Base-by-base conservation (phyloP, 1,140 invertebrate species). In the Drosophila varians region DNA sequence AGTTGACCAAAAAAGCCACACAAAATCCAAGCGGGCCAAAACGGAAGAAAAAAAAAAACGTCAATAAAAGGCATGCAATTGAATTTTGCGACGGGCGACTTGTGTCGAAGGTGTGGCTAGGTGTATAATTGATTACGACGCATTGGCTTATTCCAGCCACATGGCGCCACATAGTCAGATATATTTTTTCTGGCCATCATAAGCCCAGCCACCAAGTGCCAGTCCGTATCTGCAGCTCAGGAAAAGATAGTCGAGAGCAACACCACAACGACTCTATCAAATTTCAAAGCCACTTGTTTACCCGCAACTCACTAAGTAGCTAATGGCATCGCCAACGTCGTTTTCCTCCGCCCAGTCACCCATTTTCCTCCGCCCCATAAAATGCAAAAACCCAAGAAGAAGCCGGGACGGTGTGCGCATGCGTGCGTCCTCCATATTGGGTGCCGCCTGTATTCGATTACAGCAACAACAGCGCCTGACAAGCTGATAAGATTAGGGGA, bases 231-330 rank as follows among this genome's bases (percentile, higher is more conserved):
- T 21, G 26, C 19, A 28, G 36, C 25, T 34, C n/a, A 31, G 45
- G 36, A 49, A 40, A 16, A 9, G 38, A 55, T 53, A 80, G 47
- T 56, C 16, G 19, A 45, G 54, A 43, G 26, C 54, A 38, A 58
- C 23, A 48, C 56, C 40, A 65, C 75, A 82, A 74, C 78, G 54
- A 66, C 72, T 86, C 62, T 86, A 86, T 86, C 80, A 86, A 87
- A 87, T 86, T 86, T 87, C 80, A 69, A 69, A 76, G 62, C 72
- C 78, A 83, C 78, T 78, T 83, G 70, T 58, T 77, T 56, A 36
- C 55, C 56, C 68, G 57, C 60, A 45, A 46, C 64, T 62, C 76
- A 66, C 66, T 78, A 74, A 74, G 70, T 74, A 74, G 71, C 71
- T 74, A 74, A 66, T 74, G 52, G 70, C 70, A 72, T 72, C 70